Percentiles rank a stretch among this genome's conserved stretches.
Evolutionary conservation across 2,888 invertebrate species (phyloP).

Genomic region (Mythimna albipuncta): DNA sequence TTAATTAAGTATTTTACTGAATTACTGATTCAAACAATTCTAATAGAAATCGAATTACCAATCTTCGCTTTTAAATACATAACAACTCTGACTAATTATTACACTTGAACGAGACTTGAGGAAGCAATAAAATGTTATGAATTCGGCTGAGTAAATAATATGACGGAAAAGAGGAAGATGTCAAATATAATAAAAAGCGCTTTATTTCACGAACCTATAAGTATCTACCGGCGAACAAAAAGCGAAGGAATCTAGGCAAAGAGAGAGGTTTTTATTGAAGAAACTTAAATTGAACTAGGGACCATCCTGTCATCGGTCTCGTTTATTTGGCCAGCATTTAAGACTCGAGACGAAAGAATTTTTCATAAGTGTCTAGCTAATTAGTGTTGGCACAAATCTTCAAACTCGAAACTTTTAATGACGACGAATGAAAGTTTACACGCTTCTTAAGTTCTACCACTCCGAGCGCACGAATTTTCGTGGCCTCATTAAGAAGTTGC

Average conservation of each 20-base stretch:
- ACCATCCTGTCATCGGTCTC: conserved; percentile 55
- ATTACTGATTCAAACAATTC: conserved; percentile 1
- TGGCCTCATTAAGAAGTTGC: conserved; percentile 88
- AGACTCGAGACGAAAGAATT: conserved; percentile 68
- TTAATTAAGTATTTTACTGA: too few relatives aligned
- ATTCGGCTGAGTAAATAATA: conserved; percentile 44
- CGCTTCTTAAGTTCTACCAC: conserved; percentile 84
- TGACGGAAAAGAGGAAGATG: conserved; percentile 30
- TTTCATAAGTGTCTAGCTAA: conserved; percentile 85
- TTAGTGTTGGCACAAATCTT: conserved; percentile 89
- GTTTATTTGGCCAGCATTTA: conserved; percentile 68
- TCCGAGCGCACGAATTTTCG: conserved; percentile 84
- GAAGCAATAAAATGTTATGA: conserved; percentile 51
- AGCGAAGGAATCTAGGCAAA: conserved; percentile 46
- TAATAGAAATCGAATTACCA: not conserved
- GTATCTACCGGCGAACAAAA: conserved; percentile 38
- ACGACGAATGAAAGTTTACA: conserved; percentile 89
- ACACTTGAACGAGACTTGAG: conserved; percentile 24
- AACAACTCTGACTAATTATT: conserved; percentile 28
- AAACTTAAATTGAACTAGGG: conserved; percentile 59
- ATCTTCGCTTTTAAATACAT: not conserved
- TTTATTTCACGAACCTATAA: conserved; percentile 52
- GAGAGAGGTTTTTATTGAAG: conserved; percentile 44
- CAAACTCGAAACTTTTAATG: conserved; percentile 88
- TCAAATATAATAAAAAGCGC: conserved; percentile 54